Percentiles rank a stretch among this genome's conserved stretches.
These are phyloP conservation scores for Hassar affinis DNA, from an alignment of 2,113 vertebrate species.

Conservation along the genomic window DNA sequence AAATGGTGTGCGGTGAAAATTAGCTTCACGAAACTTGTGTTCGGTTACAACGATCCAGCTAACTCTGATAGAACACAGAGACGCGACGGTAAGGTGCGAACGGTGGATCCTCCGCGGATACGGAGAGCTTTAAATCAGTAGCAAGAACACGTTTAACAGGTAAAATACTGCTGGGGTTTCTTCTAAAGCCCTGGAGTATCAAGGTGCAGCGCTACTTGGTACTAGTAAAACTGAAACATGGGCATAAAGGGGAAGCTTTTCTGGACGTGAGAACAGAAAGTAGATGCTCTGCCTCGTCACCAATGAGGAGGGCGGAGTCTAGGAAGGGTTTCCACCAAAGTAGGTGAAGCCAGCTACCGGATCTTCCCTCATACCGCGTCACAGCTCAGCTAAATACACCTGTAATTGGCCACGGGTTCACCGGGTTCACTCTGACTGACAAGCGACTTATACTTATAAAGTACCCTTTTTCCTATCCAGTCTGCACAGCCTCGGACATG, in stretches of 20 bases:
- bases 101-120: neutral
- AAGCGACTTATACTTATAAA: neutral
- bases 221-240: neutral
- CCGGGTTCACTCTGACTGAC: too few species aligned
- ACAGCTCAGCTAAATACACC: neutral
- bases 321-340: neutral
- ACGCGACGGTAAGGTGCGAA: slow-evolving; percentile 41
- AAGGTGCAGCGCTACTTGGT: neutral
- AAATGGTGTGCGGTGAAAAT: too few species aligned
- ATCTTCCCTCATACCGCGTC: neutral
- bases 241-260: neutral
- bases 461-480: neutral
- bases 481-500: neutral
- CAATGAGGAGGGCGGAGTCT: neutral
- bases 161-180: slow-evolving; percentile 4
- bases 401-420: too few species aligned
- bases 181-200: neutral
- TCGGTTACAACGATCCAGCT: neutral
- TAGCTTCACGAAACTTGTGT: slow-evolving; percentile 42
- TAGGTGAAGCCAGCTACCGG: neutral
- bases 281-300: neutral
- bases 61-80: slow-evolving; percentile 22
- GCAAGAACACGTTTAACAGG: slow-evolving; percentile 37
- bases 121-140: slow-evolving; percentile 38
- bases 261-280: neutral